phyloP scores from a whole-genome alignment of 2,797 vertebrate species.

The Gephyroberyx darwinii region DNA sequence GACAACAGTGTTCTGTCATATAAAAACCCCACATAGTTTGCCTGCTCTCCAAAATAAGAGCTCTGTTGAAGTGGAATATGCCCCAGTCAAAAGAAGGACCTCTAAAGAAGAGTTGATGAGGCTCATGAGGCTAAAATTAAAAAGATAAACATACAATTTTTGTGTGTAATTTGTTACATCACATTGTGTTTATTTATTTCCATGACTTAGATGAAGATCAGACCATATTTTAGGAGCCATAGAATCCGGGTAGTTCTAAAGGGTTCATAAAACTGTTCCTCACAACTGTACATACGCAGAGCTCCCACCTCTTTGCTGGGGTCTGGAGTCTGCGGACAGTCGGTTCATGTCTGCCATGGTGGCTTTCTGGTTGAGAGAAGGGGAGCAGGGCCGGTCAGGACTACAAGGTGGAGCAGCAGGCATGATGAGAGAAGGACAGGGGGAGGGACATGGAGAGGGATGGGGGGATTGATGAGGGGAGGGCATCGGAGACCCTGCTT shows the following conservation, averaged over 20 bases:
- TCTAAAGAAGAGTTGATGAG: too few species aligned
- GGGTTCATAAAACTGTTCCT: too few species aligned
- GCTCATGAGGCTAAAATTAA: too few species aligned
- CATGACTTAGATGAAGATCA: too few species aligned
- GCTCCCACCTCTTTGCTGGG: conserved; percentile 88
- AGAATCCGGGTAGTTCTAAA: background rate
- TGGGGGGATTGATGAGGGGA: conserved; percentile 66
- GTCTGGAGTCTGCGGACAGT: conserved; percentile 87
- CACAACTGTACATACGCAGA: background rate
- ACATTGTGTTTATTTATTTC: too few species aligned
- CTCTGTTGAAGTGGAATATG: too few species aligned
- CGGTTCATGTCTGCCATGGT: conserved; percentile 86
- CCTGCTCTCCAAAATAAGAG: too few species aligned
- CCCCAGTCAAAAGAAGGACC: too few species aligned
- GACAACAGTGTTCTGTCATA: too few species aligned
- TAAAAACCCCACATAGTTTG: background rate
- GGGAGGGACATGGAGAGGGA: conserved; percentile 76
- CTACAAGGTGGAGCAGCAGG: conserved; percentile 67
- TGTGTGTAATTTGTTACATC: too few species aligned
- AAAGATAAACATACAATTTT: too few species aligned
- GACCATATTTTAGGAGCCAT: background rate
- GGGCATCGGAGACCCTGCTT: conserved; percentile 54
- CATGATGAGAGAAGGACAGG: conserved; percentile 69
- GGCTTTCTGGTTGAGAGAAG: conserved; percentile 79
- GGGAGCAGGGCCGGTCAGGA: conserved; percentile 66